These are phyloP conservation scores for Lethrus apterus DNA, from an alignment of 1,140 invertebrate genomes.

Conservation along the genomic window DNA sequence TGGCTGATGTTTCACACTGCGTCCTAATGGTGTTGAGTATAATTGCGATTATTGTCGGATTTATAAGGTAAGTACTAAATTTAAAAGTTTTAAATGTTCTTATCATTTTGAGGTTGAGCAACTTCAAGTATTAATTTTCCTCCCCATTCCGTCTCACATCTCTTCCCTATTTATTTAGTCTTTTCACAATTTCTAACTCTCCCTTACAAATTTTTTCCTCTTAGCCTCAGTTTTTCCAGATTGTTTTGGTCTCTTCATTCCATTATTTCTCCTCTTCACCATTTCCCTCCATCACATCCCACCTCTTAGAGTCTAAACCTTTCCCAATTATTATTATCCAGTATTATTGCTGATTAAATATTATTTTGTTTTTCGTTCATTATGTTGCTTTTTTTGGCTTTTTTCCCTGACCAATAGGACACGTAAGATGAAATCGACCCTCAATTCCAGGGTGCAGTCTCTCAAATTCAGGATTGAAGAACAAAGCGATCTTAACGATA, in stretches of 20 bases:
- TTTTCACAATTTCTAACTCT: neutral
- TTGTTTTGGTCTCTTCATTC: neutral
- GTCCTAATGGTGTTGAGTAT: conserved; percentile 80
- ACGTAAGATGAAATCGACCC: conserved; percentile 23
- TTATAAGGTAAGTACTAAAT: conserved; percentile 63
- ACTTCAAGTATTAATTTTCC: no score
- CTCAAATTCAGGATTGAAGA: conserved; percentile 84
- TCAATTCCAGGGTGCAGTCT: conserved; percentile 65
- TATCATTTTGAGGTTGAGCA: no score
- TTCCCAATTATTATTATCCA: no score
- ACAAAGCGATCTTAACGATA: conserved; percentile 82
- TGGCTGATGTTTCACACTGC: conserved; percentile 85
- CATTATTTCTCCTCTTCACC: no score
- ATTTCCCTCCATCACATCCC: no score
- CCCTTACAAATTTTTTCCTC: neutral
- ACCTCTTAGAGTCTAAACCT: no score
- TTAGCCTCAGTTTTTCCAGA: neutral
- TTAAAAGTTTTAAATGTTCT: no score
- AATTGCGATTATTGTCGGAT: conserved; percentile 82
- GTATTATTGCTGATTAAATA: neutral
- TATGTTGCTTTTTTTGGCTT: conserved; percentile 21
- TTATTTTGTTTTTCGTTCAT: conserved; percentile 1
- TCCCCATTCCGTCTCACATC: no score
- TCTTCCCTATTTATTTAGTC: neutral
- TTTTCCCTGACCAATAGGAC: conserved; percentile 22